Evolutionary conservation across 2,888 invertebrate genomes (phyloP).

Genomic region (Pteria penguin): DNA sequence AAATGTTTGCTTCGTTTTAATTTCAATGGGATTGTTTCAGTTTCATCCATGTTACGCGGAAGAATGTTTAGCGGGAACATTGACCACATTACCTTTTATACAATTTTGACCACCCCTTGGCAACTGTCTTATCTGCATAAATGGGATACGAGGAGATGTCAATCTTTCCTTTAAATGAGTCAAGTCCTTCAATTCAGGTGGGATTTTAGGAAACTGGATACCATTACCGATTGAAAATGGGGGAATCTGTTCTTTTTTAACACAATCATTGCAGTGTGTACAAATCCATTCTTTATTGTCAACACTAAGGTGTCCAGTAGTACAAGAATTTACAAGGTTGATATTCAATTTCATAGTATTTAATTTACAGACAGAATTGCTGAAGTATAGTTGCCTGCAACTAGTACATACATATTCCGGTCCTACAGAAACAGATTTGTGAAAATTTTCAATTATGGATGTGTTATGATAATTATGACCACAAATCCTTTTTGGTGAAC

Average conservation of each 20-base stretch:
- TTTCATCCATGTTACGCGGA: conserved; percentile 41
- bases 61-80: conserved; percentile 46
- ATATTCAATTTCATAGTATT: background rate
- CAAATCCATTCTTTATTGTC: background rate
- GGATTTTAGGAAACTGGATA: background rate
- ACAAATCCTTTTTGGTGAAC: too few relatives aligned
- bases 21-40: conserved; percentile 46
- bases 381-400: conserved; percentile 18
- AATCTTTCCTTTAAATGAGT: background rate
- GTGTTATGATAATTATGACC: too few relatives aligned
- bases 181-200: background rate
- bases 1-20: conserved; percentile 40
- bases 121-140: conserved; percentile 47
- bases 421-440: conserved; percentile 5
- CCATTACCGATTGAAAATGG: background rate
- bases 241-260: background rate
- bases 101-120: conserved; percentile 48
- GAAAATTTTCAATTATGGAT: conserved; percentile 4
- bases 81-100: conserved; percentile 47
- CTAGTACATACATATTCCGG: conserved; percentile 15
- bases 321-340: background rate
- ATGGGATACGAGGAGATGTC: conserved; percentile 23
- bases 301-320: background rate
- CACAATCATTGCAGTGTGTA: background rate
- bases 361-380: conserved; percentile 6